phyloP scores from a whole-genome alignment of 2,113 vertebrate species.

The Sinocyclocheilus anshuiensis region DNA sequence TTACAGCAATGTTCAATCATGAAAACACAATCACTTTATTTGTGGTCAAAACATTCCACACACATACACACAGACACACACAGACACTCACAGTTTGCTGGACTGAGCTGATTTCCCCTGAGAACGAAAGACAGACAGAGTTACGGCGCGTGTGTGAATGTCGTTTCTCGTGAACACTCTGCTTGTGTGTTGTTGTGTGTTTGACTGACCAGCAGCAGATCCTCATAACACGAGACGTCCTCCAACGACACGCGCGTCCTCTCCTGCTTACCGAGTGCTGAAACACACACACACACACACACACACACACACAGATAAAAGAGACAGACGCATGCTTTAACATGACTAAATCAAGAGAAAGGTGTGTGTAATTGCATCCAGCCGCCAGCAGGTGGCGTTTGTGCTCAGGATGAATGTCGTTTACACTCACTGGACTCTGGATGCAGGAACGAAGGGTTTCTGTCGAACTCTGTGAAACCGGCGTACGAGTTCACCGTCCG shows the following conservation, averaged over 20 bases:
- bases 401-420: background rate
- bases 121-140: constrained; percentile 55
- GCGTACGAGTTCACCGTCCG: constrained; percentile 83
- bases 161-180: background rate
- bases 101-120: constrained; percentile 86
- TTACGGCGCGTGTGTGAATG: no score
- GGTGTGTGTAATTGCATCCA: background rate
- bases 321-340: no score
- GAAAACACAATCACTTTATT: constrained; percentile 8
- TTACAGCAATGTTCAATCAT: background rate
- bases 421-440: constrained; percentile 82
- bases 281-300: constrained; percentile 24
- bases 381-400: background rate
- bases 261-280: constrained; percentile 79
- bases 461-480: constrained; percentile 83
- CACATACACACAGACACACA: no score
- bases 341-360: no score
- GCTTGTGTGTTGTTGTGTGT: background rate
- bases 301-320: no score
- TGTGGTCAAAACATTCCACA: no score
- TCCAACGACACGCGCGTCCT: constrained; percentile 79
- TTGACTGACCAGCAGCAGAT: constrained; percentile 81
- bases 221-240: constrained; percentile 78
- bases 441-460: constrained; percentile 74
- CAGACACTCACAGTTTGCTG: constrained; percentile 83